phyloP scores from a whole-genome alignment of 23 tunicate species.

The Trididemnum clinides region DNA sequence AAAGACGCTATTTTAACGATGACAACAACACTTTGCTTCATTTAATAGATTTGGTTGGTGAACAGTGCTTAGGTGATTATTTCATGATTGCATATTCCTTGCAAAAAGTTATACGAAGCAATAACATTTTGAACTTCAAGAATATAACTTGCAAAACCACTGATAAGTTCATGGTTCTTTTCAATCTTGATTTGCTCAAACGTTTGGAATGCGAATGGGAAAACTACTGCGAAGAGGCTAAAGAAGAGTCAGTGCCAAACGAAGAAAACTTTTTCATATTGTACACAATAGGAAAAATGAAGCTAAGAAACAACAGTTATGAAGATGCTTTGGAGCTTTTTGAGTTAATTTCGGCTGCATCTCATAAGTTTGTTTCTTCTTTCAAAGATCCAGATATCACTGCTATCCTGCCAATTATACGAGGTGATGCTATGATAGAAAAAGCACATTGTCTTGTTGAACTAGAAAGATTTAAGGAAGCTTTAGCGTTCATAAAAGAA shows the following conservation, averaged over 20 bases:
- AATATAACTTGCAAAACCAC: not conserved
- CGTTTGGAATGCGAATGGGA: not conserved
- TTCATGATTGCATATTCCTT: not conserved
- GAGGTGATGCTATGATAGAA: not conserved
- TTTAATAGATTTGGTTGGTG: not conserved
- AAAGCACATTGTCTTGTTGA: not conserved
- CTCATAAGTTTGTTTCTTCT: not conserved
- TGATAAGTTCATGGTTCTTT: not conserved
- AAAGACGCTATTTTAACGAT: not conserved
- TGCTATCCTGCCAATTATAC: not conserved
- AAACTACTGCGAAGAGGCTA: not conserved
- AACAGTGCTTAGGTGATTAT: conserved; percentile 22
- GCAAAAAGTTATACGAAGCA: not conserved
- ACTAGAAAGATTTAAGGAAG: not conserved
- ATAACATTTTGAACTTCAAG: not conserved
- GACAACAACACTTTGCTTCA: not conserved
- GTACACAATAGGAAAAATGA: not conserved
- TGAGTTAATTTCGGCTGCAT: not conserved
- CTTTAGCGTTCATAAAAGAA: not conserved
- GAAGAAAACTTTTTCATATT: not conserved
- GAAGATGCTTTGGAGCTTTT: not conserved
- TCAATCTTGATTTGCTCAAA: not conserved
- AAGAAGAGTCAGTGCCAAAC: not conserved
- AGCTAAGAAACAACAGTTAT: not conserved
- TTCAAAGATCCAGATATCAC: not conserved